Evolutionary conservation across 2,797 vertebrate genomes (phyloP).

Genomic region (Oreortyx pictus): DNA sequence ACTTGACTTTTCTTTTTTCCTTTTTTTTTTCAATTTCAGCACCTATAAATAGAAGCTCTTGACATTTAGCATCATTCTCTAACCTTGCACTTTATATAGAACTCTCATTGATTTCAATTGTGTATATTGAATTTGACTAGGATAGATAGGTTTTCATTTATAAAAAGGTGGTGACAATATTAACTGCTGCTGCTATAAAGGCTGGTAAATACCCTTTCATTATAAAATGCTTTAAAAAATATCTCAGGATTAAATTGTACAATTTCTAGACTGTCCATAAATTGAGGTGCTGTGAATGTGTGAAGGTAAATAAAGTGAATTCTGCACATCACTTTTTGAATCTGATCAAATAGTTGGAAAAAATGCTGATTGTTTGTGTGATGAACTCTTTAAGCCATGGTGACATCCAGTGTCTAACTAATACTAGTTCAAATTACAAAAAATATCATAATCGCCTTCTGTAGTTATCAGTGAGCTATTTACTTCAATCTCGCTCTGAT

Average conservation of each 20-base stretch:
- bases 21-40: background rate
- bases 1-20: background rate
- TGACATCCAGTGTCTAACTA: accelerated
- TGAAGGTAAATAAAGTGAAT: background rate
- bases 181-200: conserved; percentile 29
- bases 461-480: background rate
- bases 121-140: conserved; percentile 42
- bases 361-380: background rate
- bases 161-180: conserved; percentile 20
- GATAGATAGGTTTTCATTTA: conserved; percentile 33
- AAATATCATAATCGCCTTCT: background rate
- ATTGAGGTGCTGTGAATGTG: background rate
- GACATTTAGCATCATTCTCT: conserved; percentile 56
- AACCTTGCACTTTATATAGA: conserved; percentile 50
- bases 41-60: conserved; percentile 50
- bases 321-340: background rate
- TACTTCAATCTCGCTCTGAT: background rate
- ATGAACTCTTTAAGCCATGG: background rate
- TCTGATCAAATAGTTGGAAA: background rate
- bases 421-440: background rate
- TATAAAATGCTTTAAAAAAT: conserved; percentile 31
- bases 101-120: conserved; percentile 28
- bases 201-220: conserved; percentile 8
- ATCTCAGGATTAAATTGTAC: background rate
- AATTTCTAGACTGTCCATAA: background rate